These are phyloP conservation scores for Cataglyphis albicans DNA, from an alignment of 2,888 invertebrate species.

Conservation along the genomic window DNA sequence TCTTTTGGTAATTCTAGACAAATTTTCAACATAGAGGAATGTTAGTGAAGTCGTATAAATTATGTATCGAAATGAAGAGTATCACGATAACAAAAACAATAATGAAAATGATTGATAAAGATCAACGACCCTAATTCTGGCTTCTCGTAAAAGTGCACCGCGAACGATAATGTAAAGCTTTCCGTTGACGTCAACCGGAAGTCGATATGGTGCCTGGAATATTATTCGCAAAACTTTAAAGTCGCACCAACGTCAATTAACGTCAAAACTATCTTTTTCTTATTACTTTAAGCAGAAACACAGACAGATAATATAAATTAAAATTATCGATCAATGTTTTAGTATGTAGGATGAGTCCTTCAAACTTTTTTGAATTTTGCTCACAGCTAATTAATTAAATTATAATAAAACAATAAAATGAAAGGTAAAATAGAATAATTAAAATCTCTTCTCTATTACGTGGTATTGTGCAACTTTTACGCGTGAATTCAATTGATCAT, in stretches of 20 bases:
- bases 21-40: neutral
- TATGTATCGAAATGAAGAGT: neutral
- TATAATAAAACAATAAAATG: neutral
- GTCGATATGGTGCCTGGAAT: neutral
- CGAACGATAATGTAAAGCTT: constrained; percentile 28
- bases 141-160: constrained; percentile 23
- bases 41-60: neutral
- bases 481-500: neutral
- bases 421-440: neutral
- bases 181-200: constrained; percentile 25
- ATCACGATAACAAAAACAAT: neutral
- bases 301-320: neutral
- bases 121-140: constrained; percentile 41
- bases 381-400: constrained; percentile 13
- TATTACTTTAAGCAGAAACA: neutral
- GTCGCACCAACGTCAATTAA: neutral
- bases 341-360: neutral
- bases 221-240: constrained; percentile 3
- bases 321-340: neutral
- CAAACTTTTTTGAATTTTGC: neutral
- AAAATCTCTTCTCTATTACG: neutral
- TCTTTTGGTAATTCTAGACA: neutral
- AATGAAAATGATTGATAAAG: constrained; percentile 54
- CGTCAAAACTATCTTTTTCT: neutral
- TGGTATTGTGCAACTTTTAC: neutral